Evolutionary conservation across 2,888 invertebrate species (phyloP).

Genomic region (Cosmia pyralina): DNA sequence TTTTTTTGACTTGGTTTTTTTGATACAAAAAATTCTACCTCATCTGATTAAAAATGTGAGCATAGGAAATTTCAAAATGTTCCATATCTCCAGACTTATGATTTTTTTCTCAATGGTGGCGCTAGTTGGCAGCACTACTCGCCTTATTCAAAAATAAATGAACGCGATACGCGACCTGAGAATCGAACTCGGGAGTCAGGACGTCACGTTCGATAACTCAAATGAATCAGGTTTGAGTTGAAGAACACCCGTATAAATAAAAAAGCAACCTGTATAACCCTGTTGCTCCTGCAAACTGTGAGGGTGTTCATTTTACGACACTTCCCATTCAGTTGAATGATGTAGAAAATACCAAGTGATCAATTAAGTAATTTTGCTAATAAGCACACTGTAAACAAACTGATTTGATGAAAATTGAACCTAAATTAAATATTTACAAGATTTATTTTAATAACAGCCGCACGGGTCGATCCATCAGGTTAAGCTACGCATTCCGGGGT

Average conservation of each 20-base stretch:
- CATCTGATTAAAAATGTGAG: no score
- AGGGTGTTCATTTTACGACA: constrained; percentile 72
- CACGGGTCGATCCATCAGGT: no score
- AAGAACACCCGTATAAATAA: neutral
- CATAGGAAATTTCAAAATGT: no score
- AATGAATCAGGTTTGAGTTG: neutral
- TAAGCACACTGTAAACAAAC: constrained; percentile 67
- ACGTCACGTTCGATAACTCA: neutral
- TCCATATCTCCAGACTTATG: no score
- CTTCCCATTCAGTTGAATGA: constrained; percentile 66
- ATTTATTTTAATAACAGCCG: constrained; percentile 47
- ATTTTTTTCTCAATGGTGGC: no score
- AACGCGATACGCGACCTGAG: neutral
- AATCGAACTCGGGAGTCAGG: neutral
- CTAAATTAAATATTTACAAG: constrained; percentile 41
- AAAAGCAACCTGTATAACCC: constrained; percentile 38
- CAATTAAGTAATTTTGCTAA: constrained; percentile 74
- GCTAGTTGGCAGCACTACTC: no score
- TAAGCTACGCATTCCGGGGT: no score
- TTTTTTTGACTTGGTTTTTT: no score
- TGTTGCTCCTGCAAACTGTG: constrained; percentile 42
- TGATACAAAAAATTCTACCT: no score
- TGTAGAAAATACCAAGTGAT: constrained; percentile 53
- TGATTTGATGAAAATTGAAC: constrained; percentile 53
- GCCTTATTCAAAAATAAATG: neutral